Evolutionary conservation across 2,113 vertebrate genomes (phyloP).

Genomic region (Lepisosteus osseus): DNA sequence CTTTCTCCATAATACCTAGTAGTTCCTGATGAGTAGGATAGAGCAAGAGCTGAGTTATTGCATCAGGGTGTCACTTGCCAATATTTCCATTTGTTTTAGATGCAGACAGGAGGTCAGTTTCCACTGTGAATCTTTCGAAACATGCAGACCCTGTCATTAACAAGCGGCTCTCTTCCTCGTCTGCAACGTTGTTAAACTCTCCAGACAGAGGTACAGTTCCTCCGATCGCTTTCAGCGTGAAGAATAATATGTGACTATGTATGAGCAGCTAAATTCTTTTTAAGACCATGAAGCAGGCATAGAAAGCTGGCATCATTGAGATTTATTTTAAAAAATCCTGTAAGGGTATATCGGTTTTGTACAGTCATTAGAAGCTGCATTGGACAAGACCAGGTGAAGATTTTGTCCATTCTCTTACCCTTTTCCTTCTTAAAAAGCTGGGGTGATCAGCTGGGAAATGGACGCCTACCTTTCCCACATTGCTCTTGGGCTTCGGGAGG

Average conservation of each 20-base stretch:
- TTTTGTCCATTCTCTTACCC: too few relatives aligned
- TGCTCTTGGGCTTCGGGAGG: too few relatives aligned
- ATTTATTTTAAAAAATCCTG: too few relatives aligned
- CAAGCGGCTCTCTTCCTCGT: constrained; percentile 95
- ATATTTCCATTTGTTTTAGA: constrained; percentile 80
- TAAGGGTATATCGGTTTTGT: too few relatives aligned
- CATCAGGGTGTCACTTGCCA: constrained; percentile 67
- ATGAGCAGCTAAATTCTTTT: background rate
- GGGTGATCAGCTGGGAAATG: too few relatives aligned
- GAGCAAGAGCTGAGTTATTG: constrained; percentile 42
- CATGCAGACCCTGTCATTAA: constrained; percentile 91
- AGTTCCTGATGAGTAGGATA: background rate
- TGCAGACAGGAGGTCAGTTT: constrained; percentile 91
- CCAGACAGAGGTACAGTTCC: constrained; percentile 91
- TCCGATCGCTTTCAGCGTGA: background rate
- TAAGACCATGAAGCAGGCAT: too few relatives aligned
- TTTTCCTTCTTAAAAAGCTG: too few relatives aligned
- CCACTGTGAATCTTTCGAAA: constrained; percentile 98
- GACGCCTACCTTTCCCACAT: too few relatives aligned
- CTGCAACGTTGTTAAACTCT: constrained; percentile 94
- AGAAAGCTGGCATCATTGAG: too few relatives aligned
- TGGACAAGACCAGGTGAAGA: too few relatives aligned
- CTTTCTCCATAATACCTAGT: background rate
- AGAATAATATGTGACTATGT: background rate
- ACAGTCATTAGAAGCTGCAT: too few relatives aligned